phyloP scores from a whole-genome alignment of 2,797 vertebrate genomes.

The Spinus pinus region DNA sequence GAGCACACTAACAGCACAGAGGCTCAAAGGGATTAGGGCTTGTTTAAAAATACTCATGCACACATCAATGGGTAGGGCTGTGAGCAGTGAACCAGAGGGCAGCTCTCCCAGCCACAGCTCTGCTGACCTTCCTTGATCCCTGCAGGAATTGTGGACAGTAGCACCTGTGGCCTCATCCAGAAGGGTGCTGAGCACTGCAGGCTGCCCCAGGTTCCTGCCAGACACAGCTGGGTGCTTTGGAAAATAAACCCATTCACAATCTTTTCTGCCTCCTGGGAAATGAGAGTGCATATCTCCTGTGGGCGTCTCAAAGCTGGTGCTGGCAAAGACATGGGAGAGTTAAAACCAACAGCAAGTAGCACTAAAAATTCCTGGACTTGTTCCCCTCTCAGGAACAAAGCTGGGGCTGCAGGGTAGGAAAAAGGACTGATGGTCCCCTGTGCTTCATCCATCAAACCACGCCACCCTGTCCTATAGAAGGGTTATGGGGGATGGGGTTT shows the following conservation, averaged over 20 bases:
- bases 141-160: background rate
- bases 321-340: conserved; percentile 7
- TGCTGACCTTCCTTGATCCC: background rate
- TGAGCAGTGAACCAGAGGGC: background rate
- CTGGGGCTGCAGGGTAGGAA: background rate
- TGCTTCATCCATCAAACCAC: background rate
- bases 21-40: background rate
- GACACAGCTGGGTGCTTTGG: background rate
- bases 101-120: background rate
- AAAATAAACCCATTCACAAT: conserved; percentile 38
- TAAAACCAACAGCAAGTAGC: background rate
- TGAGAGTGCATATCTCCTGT: background rate
- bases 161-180: background rate
- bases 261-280: conserved; percentile 37
- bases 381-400: background rate
- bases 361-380: conserved; percentile 15
- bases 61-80: background rate
- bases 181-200: background rate
- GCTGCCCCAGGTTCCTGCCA: background rate
- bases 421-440: background rate
- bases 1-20: background rate
- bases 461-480: background rate
- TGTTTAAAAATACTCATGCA: background rate
- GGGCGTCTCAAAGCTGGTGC: conserved; percentile 12
- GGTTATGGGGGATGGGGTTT: fast-evolving